A percentile compares a stretch with the other conserved stretches of the same genome.
Conservation (phyloP, 2,888 invertebrate genomes). For the Fabriciana adippe region DNA sequence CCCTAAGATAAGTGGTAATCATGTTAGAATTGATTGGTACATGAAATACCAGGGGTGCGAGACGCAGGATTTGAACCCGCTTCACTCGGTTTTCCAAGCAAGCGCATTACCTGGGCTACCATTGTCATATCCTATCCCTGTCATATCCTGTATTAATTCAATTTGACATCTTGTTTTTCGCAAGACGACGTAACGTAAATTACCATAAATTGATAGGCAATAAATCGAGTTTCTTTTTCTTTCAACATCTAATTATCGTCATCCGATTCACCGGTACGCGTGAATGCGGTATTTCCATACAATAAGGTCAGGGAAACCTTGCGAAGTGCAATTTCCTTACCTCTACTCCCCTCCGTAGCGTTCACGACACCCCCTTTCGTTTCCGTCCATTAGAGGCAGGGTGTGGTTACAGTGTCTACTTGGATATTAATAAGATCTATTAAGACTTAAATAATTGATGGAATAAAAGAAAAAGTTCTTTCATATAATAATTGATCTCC, state of each 20-base stretch:
- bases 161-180: neutral
- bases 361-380: slow-evolving; percentile 20
- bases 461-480: neutral
- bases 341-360: slow-evolving; percentile 14
- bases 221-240: slow-evolving; percentile 13
- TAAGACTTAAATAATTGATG: neutral
- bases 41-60: too few relatives aligned
- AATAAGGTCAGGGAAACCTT: slow-evolving; percentile 48
- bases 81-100: too few relatives aligned
- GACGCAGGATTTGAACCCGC: too few relatives aligned
- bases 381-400: slow-evolving; percentile 45
- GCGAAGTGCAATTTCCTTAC: slow-evolving; percentile 51
- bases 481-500: too few relatives aligned
- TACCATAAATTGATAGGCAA: slow-evolving; percentile 13
- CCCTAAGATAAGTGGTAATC: too few relatives aligned
- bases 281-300: slow-evolving; percentile 45
- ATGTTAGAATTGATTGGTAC: too few relatives aligned
- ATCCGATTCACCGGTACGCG: slow-evolving; percentile 31
- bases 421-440: slow-evolving; percentile 15
- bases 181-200: slow-evolving; percentile 1
- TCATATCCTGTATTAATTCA: too few relatives aligned
- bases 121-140: too few relatives aligned
- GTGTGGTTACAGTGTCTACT: slow-evolving; percentile 24
- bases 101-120: too few relatives aligned
- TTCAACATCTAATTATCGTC: slow-evolving; percentile 30